Evolutionary conservation across 2,888 invertebrate species (phyloP), one percentile per base, ranked within the genome.

Genomic region (Amiota mariae): DNA sequence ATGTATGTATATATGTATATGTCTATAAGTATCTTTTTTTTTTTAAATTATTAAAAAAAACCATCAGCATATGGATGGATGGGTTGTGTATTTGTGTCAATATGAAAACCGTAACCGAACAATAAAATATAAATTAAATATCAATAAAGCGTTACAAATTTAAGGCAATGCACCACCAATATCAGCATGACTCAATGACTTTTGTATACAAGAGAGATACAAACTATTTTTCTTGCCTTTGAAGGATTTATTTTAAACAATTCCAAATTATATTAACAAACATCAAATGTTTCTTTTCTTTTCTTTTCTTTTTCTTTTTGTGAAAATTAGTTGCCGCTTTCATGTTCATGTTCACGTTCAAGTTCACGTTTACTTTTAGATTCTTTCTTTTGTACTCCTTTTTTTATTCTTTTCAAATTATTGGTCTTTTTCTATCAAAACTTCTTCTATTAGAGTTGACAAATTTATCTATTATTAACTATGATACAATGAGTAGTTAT

Each of bases 21-120:
- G n/a, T 73, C 72, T 70, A 63, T 59, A n/a, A 46, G 71, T 24
- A n/a, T 46, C 10, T 74, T 57, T 72, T 48, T 74, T 57, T 72
- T 48, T 70, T 12, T 20, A 20, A 59, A 71, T 73, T 85, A 85
- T 85, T 85, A 87, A 85, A 85, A 85, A 85, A 85, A 83, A 83
- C 87, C 87, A 87, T 87, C 85, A 85, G 87, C 85, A 81, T 80
- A 85, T 80, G 84, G 85, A 85, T 80, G 84, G 85, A 87, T 87
- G 83, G 36, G 36, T 36, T 86, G 86, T 79, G 81, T 86, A 86
- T 87, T 83, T 85, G 87, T 86, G 84, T 81, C 82, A 74, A 68
- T 47, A 64, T 64, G 66, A 63, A 36, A 36, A 46, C 15, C 67
- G 54, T 68, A 68, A 66, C 20, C 63, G 59, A 75, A 80, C 81